These are phyloP conservation scores for Dendrophyllia cribrosa DNA, from an alignment of 64 coral and sea anemone species.

Conservation along the genomic window DNA sequence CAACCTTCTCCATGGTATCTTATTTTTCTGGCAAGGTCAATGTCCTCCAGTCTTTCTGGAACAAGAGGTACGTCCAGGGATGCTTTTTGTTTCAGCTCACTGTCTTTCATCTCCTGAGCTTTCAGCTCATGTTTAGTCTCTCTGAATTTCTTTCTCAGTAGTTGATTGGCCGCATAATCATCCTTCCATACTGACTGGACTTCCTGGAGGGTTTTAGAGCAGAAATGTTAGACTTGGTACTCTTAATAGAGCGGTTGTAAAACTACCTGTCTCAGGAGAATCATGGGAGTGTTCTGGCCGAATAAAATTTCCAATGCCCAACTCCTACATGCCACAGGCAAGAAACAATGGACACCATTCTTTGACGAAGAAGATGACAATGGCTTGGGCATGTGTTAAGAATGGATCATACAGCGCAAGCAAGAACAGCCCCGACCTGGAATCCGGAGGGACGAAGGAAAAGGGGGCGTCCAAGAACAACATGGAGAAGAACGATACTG, in stretches of 20 bases:
- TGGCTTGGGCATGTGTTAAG: too few species aligned
- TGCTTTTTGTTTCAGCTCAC: conserved; percentile 75
- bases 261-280: too few species aligned
- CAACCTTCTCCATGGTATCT: conserved; percentile 80
- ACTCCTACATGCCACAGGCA: too few species aligned
- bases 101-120: conserved; percentile 66
- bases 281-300: too few species aligned
- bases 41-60: conserved; percentile 80
- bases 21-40: conserved; percentile 82
- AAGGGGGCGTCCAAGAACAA: too few species aligned
- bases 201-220: conserved; percentile 33
- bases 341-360: too few species aligned
- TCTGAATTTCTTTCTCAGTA: conserved; percentile 95
- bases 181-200: conserved; percentile 96
- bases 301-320: too few species aligned
- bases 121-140: conserved; percentile 88
- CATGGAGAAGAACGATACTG: too few species aligned
- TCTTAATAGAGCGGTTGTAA: not conserved
- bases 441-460: too few species aligned
- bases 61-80: conserved; percentile 74
- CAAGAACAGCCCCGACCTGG: too few species aligned
- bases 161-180: conserved; percentile 94
- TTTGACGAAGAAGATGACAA: too few species aligned
- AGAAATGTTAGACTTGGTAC: conserved; percentile 6
- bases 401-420: too few species aligned